Conservation (phyloP, 1,140 invertebrate genomes). For the Drosophila pseudoobscura region DNA sequence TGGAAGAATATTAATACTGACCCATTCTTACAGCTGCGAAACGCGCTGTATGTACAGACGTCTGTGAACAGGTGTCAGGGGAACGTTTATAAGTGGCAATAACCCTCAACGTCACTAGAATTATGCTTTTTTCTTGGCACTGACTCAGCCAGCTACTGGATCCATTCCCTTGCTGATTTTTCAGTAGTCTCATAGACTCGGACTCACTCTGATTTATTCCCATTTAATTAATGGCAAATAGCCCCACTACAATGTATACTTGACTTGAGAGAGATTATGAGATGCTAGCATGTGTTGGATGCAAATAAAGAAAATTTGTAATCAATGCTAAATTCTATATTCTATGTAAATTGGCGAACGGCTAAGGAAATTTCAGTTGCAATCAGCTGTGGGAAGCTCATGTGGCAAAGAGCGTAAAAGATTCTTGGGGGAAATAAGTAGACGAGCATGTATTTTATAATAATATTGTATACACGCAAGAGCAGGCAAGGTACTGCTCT, state of each 20-base stretch:
- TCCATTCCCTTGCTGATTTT: slow-evolving; percentile 10
- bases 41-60: no score
- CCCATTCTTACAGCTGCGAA: no score
- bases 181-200: neutral
- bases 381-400: slow-evolving; percentile 26
- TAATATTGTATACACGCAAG: no score
- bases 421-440: neutral
- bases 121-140: slow-evolving; percentile 13
- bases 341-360: slow-evolving; percentile 37
- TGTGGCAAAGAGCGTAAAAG: slow-evolving; percentile 14
- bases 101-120: slow-evolving; percentile 27
- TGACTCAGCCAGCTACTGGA: slow-evolving; percentile 3
- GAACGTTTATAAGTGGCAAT: slow-evolving; percentile 7
- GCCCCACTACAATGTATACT: neutral
- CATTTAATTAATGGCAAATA: slow-evolving; percentile 9
- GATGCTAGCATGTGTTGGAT: slow-evolving; percentile 1
- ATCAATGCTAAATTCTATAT: slow-evolving; percentile 19
- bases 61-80: no score
- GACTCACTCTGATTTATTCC: slow-evolving; percentile 17
- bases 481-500: neutral
- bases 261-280: neutral
- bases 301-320: slow-evolving; percentile 20
- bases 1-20: no score
- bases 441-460: neutral
- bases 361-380: slow-evolving; percentile 2